These are phyloP conservation scores for Sebastolobus altivelis DNA, from an alignment of 2,797 vertebrate genomes.

Conservation along the genomic window DNA sequence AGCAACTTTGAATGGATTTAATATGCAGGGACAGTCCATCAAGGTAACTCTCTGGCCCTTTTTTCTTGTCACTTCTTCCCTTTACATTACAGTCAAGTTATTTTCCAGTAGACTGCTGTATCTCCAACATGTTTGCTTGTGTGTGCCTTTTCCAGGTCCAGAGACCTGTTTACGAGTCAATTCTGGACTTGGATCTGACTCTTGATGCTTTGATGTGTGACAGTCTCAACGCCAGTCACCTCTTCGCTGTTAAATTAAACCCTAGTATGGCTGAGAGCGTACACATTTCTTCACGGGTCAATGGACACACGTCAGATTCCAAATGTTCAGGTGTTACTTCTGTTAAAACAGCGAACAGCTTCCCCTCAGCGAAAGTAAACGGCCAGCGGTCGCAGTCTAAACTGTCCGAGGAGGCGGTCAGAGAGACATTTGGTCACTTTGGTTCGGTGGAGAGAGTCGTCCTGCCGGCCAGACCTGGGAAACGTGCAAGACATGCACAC, in stretches of 20 bases:
- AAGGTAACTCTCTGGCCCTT: conserved; percentile 76
- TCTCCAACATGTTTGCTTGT: neutral
- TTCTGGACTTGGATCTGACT: conserved; percentile 84
- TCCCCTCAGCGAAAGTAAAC: neutral
- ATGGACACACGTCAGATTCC: conserved; percentile 26
- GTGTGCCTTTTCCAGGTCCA: conserved; percentile 82
- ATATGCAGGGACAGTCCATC: conserved; percentile 81
- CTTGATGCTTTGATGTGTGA: conserved; percentile 84
- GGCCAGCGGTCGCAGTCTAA: conserved; percentile 39
- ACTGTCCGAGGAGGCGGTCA: conserved; percentile 78
- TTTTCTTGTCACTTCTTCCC: neutral
- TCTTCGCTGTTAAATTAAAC: conserved; percentile 79
- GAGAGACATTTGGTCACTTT: conserved; percentile 78
- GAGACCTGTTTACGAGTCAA: conserved; percentile 84
- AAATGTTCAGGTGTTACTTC: neutral
- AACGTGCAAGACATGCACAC: conserved; percentile 79
- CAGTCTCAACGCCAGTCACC: conserved; percentile 73
- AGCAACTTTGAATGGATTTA: conserved; percentile 80
- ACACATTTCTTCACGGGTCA: neutral
- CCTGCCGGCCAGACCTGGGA: conserved; percentile 77
- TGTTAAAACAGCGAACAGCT: neutral
- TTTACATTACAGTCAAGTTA: neutral
- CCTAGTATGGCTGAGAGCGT: neutral
- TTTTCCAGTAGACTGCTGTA: neutral
- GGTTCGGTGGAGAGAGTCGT: conserved; percentile 81